Conservation (phyloP, 1,140 invertebrate genomes). For the Halotydeus destructor region DNA sequence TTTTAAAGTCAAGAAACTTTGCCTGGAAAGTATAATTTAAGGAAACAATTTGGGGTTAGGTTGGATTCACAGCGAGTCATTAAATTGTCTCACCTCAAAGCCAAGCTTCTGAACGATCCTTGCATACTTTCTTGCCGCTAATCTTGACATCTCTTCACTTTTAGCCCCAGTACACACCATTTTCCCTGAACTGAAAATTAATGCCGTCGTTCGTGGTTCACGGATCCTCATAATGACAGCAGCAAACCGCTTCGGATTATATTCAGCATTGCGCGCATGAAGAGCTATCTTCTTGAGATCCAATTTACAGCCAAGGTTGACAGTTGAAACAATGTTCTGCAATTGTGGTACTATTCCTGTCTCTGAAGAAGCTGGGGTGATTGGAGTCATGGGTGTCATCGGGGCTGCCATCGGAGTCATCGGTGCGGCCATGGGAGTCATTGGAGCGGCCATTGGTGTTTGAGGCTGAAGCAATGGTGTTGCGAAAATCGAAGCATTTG, state of each 20-base stretch:
- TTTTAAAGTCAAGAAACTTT: constrained; percentile 98
- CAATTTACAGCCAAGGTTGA: constrained; percentile 85
- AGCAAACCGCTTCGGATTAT: constrained; percentile 98
- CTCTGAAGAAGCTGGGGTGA: constrained; percentile 72
- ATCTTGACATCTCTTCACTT: constrained; percentile 87
- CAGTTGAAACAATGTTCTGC: constrained; percentile 93
- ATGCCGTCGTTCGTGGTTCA: constrained; percentile 89
- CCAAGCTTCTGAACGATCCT: constrained; percentile 97
- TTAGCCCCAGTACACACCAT: constrained; percentile 99
- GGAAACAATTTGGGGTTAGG: constrained; percentile 3
- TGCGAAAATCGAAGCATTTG: not conserved
- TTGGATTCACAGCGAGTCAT: constrained; percentile 5
- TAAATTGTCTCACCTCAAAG: constrained; percentile 47
- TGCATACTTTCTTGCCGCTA: constrained; percentile 95
- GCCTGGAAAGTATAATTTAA: constrained; percentile 40
- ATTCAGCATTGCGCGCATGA: constrained; percentile 97
- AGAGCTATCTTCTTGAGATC: constrained; percentile 94
- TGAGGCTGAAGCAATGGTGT: not conserved
- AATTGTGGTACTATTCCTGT: constrained; percentile 79
- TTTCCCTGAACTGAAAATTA: constrained; percentile 98
- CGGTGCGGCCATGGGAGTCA: not conserved
- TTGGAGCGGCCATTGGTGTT: not conserved
- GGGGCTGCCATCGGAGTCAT: constrained; percentile 37
- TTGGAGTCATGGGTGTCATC: constrained; percentile 57
- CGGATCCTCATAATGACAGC: constrained; percentile 99